phyloP scores from a whole-genome alignment of 2,888 invertebrate genomes.

The Lampropteryx suffumata region DNA sequence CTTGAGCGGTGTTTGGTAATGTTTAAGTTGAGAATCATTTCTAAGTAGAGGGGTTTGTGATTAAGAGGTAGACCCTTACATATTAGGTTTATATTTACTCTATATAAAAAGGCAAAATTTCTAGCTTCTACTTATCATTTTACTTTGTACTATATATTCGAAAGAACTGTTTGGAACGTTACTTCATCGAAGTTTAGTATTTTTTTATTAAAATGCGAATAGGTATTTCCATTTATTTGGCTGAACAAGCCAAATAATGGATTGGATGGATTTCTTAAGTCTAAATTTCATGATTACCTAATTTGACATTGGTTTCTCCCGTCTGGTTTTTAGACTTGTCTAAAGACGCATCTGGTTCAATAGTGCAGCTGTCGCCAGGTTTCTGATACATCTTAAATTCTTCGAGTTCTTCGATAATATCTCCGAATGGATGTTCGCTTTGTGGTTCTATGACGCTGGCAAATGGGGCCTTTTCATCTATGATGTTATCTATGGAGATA shows the following conservation, averaged over 20 bases:
- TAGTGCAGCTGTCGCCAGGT: background rate
- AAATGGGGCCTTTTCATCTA: conserved; percentile 1
- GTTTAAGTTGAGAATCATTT: too few species aligned
- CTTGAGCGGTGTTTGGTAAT: too few species aligned
- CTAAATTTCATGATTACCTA: too few species aligned
- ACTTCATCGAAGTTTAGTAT: too few species aligned
- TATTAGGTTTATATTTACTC: too few species aligned
- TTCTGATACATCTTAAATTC: background rate
- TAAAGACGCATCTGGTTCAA: conserved; percentile 7
- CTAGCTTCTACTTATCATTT: conserved; percentile 3
- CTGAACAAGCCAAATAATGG: too few species aligned
- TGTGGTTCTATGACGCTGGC: background rate
- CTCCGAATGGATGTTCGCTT: background rate
- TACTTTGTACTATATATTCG: conserved; percentile 1
- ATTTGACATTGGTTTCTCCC: background rate
- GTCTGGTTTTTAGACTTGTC: background rate
- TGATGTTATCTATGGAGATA: conserved; percentile 11
- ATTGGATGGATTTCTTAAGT: too few species aligned
- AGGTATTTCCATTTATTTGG: too few species aligned
- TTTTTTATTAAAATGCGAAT: too few species aligned
- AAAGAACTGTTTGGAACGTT: background rate
- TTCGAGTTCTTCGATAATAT: conserved; percentile 1
- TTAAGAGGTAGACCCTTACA: too few species aligned
- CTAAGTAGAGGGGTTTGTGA: too few species aligned
- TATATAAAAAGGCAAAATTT: background rate